phyloP scores from a whole-genome alignment of 2,888 invertebrate species.

The Euplexia lucipara region DNA sequence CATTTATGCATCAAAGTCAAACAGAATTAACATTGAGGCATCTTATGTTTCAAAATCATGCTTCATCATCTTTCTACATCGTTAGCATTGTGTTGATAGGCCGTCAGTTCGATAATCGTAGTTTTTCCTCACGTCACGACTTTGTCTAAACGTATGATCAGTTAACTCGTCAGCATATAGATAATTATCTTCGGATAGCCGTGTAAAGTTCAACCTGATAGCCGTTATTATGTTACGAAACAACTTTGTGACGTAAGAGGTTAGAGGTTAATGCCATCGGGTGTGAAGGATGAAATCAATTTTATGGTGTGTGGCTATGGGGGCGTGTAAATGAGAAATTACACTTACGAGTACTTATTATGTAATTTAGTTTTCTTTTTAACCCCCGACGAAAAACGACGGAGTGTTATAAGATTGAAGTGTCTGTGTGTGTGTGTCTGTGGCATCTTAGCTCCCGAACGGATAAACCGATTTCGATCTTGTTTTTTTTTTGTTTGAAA shows the following conservation, averaged over 20 bases:
- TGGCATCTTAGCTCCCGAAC: no score
- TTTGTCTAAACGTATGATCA: constrained; percentile 42
- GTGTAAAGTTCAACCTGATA: constrained; percentile 51
- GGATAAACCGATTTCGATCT: no score
- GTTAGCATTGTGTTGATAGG: constrained; percentile 33
- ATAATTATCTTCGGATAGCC: constrained; percentile 51
- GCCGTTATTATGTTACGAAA: constrained; percentile 39
- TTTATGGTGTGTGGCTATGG: background rate
- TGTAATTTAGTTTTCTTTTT: no score
- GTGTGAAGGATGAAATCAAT: constrained; percentile 46
- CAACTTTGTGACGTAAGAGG: constrained; percentile 15
- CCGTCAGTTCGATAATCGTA: constrained; percentile 42
- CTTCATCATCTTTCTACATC: constrained; percentile 21
- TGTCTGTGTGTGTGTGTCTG: no score
- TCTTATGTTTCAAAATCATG: constrained; percentile 13
- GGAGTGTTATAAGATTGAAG: no score
- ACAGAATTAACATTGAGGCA: no score
- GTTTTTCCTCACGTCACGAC: constrained; percentile 55
- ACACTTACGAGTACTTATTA: no score
- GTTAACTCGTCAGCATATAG: constrained; percentile 49
- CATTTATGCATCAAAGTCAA: no score
- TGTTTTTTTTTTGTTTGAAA: no score
- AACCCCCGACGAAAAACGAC: no score
- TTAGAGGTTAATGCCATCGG: constrained; percentile 37
- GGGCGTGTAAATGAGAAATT: background rate